Evolutionary conservation across 2,797 vertebrate genomes (phyloP).

Genomic region (Xenopus petersii): DNA sequence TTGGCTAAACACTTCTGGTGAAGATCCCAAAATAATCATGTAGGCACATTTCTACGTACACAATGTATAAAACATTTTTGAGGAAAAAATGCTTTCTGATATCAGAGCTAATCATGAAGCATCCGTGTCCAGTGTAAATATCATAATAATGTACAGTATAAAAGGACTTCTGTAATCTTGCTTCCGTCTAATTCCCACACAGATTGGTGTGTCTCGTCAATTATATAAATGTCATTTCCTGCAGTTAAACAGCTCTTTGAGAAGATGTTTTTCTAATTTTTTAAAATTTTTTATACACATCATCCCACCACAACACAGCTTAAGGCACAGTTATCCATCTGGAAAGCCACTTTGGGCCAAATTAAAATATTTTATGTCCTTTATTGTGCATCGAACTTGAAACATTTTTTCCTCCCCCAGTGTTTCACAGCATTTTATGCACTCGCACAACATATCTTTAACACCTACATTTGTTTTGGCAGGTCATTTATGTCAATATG

Average conservation of each 20-base stretch:
- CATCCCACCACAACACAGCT: neutral
- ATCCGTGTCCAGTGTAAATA: no score
- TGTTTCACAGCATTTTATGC: conserved; percentile 11
- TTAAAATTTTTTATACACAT: neutral
- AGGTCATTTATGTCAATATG: conserved; percentile 27
- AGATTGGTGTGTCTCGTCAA: neutral
- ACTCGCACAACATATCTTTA: conserved; percentile 7
- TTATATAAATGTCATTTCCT: neutral
- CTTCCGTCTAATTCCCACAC: neutral
- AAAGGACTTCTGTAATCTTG: no score
- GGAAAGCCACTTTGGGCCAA: neutral
- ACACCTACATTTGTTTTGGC: conserved; percentile 28
- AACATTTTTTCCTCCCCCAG: neutral
- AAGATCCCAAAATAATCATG: no score
- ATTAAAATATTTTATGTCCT: neutral
- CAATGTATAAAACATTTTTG: no score
- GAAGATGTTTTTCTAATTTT: neutral
- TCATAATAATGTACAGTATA: no score
- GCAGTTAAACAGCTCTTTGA: neutral
- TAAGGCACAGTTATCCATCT: neutral
- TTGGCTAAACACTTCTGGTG: no score
- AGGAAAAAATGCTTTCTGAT: no score
- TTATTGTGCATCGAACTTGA: neutral
- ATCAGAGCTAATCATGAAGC: no score
- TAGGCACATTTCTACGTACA: no score